Base-by-base conservation (phyloP, 2,797 vertebrate genomes). In the Pipistrellus pipistrellus region DNA sequence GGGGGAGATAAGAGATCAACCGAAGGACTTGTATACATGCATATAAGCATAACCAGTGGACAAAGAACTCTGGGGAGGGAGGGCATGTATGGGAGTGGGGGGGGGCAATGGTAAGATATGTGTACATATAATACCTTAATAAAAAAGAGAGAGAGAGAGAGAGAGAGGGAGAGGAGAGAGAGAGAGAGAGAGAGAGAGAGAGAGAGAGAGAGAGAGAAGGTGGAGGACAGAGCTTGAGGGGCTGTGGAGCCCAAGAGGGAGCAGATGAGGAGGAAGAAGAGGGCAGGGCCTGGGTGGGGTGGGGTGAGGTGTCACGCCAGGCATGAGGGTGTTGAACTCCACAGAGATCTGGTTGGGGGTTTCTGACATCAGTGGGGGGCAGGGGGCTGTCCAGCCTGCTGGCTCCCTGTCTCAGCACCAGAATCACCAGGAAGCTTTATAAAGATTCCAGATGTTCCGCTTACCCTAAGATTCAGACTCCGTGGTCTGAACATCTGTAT, bases 301-400 rank as follows among this genome's bases (percentile, higher is more conserved):
- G 12, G 21, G 23, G 48, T 44, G 44, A 11, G 44, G 44, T 35
- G 55, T 64, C 53, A 14, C 15, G 30, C 69, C 38, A n/a, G 25
- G 86, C 38, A 20, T 20, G 25, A 4, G 2, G 27, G 7, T 1
- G 0, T 48, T 6, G 1, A 68, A 55, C 41, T 69, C 38, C 5
- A 0, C 2, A 3, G 57, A 71, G n/a, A n/a, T 25, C 20, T 41
- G n/a, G 14, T 66, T 3, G 64, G 17, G 64, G 64, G 5, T 2
- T 2, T 51, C 1, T 3, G 5, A 25, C n/a, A 12, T 85, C 32
- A 32, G 4, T 2, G 7, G 17, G 41, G 66, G 9, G 10, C 0
- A 11, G 25, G 10, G 9, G 12, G 25, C 48, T 57, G 15, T 84
- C 48, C 23, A 68, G 46, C 25, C 53, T 80, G 17, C 72, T 46